Conservation (phyloP, 2,797 vertebrate species). For the Vultur gryphus region DNA sequence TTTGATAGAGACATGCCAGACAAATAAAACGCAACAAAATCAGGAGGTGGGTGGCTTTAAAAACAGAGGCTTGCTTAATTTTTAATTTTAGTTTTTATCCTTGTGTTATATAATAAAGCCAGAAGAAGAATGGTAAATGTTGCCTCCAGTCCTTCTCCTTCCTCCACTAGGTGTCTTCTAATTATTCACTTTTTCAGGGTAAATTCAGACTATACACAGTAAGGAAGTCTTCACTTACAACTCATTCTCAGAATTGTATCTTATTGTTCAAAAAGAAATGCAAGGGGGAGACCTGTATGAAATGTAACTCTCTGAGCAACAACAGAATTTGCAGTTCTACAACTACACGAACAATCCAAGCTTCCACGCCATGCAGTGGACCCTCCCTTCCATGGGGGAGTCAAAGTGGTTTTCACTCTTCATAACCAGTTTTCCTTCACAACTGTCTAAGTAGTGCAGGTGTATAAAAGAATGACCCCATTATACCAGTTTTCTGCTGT, state of each 20-base stretch:
- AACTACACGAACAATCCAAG: neutral
- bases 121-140: neutral
- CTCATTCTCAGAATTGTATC: neutral
- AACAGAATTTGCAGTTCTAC: neutral
- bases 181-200: neutral
- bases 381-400: neutral
- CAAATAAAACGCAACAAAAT: neutral
- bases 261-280: neutral
- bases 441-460: neutral
- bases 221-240: neutral
- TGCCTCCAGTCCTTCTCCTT: neutral
- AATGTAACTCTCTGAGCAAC: neutral
- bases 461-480: neutral
- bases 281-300: neutral
- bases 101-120: neutral
- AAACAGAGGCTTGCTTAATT: neutral
- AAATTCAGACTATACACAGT: neutral
- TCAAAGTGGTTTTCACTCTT: neutral
- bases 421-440: neutral
- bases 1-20: neutral
- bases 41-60: neutral
- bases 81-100: neutral
- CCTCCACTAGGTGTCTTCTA: neutral
- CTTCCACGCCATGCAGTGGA: accelerated
- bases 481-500: neutral